A percentile compares a stretch with the other conserved stretches of the same genome.
phyloP scores from a whole-genome alignment of 2,113 vertebrate species.

The Crotalus viridis region DNA sequence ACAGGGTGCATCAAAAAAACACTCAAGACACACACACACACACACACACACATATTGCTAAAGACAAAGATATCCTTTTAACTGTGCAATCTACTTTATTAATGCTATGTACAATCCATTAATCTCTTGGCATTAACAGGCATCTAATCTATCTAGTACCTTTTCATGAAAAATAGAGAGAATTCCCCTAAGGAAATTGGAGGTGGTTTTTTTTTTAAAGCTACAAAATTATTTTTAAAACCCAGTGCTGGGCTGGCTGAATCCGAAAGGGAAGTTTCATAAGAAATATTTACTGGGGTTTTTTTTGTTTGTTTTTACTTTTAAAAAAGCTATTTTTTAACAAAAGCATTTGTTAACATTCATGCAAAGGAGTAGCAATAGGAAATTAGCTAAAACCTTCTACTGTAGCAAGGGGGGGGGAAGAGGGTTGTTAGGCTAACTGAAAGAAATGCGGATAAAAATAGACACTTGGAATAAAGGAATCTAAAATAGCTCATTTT shows the following conservation, averaged over 20 bases:
- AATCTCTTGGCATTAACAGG: slow-evolving; percentile 20
- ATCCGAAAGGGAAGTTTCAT: neutral
- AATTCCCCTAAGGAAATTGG: slow-evolving; percentile 35
- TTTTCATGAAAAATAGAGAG: slow-evolving; percentile 45
- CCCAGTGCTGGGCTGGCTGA: slow-evolving; percentile 5
- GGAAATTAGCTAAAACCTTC: slow-evolving; percentile 30
- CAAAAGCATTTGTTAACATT: slow-evolving; percentile 43
- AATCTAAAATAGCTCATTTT: slow-evolving; percentile 4
- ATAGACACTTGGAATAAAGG: slow-evolving; percentile 44
- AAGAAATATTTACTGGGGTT: neutral
- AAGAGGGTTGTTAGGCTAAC: slow-evolving; percentile 38
- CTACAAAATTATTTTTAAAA: neutral
- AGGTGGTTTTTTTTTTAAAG: slow-evolving; percentile 8
- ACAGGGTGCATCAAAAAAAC: too few species aligned
- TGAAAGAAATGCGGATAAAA: slow-evolving; percentile 15
- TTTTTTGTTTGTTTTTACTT: neutral
- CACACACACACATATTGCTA: too few species aligned
- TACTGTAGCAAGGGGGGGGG: slow-evolving; percentile 5
- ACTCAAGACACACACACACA: too few species aligned
- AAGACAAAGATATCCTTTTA: slow-evolving; percentile 20
- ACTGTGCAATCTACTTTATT: slow-evolving; percentile 26
- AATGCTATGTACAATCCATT: slow-evolving; percentile 29
- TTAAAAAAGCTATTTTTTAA: slow-evolving; percentile 26
- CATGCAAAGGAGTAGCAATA: slow-evolving; percentile 38
- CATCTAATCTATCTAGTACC: slow-evolving; percentile 39